Percentiles rank a stretch among this genome's conserved stretches.
Conservation (phyloP, 2,888 invertebrate genomes). For the Pteria penguin region DNA sequence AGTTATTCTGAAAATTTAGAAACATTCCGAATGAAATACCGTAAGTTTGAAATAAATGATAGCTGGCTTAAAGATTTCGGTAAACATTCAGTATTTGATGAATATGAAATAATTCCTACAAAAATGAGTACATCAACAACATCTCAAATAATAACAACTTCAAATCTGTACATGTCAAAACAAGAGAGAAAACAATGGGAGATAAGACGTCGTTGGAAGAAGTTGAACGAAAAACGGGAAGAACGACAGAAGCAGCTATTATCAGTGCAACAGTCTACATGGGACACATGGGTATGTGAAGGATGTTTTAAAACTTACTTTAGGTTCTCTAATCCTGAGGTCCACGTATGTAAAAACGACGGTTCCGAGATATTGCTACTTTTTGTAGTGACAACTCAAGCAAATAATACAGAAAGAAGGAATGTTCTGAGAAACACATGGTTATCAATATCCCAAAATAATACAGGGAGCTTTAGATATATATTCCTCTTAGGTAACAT, state of each 20-base stretch:
- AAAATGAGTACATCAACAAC: neutral
- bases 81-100: neutral
- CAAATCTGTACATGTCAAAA: neutral
- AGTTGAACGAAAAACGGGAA: neutral
- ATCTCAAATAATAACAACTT: neutral
- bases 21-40: neutral
- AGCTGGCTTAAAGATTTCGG: neutral
- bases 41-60: neutral
- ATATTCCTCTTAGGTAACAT: constrained; percentile 1
- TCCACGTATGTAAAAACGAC: neutral
- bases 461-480: neutral
- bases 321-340: neutral
- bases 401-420: neutral
- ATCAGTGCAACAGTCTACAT: neutral
- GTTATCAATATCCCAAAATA: neutral
- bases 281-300: constrained; percentile 1
- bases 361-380: neutral
- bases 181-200: neutral
- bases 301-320: neutral
- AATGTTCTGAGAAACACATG: neutral
- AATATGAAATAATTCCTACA: neutral
- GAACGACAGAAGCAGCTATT: neutral
- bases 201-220: neutral
- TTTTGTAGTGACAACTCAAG: neutral
- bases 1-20: too few relatives aligned